phyloP scores from a whole-genome alignment of 2,888 invertebrate genomes.

The Orthosia cruda region DNA sequence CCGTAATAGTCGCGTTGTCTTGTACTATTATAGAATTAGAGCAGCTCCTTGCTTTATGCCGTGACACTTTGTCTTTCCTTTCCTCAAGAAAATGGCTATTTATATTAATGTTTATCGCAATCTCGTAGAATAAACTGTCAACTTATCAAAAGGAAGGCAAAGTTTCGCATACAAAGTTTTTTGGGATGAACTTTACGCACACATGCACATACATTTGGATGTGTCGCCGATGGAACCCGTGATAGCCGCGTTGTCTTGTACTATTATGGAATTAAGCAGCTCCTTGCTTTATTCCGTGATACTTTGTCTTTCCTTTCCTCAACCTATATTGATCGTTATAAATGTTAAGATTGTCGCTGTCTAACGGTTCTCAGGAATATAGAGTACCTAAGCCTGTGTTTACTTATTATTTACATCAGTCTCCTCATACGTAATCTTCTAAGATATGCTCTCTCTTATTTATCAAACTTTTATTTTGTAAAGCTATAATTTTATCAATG shows the following conservation, averaged over 20 bases:
- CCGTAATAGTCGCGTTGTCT: too few relatives aligned
- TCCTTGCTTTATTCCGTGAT: not conserved
- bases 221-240: not conserved
- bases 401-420: not conserved
- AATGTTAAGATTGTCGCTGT: conserved; percentile 1
- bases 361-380: conserved; percentile 5
- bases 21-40: too few relatives aligned
- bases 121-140: conserved; percentile 9
- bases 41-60: too few relatives aligned
- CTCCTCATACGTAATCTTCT: conserved; percentile 6
- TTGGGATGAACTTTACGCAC: not conserved
- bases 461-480: not conserved
- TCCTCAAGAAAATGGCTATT: conserved; percentile 7
- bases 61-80: too few relatives aligned
- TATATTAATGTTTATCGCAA: conserved; percentile 2
- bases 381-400: not conserved
- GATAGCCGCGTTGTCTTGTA: not conserved
- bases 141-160: not conserved
- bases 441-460: conserved; percentile 19
- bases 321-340: not conserved
- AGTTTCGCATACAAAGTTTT: not conserved
- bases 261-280: not conserved
- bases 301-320: not conserved
- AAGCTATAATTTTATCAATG: not conserved
- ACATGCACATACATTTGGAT: not conserved